phyloP scores from a whole-genome alignment of 2,888 invertebrate genomes.

The Eupithecia tripunctaria region DNA sequence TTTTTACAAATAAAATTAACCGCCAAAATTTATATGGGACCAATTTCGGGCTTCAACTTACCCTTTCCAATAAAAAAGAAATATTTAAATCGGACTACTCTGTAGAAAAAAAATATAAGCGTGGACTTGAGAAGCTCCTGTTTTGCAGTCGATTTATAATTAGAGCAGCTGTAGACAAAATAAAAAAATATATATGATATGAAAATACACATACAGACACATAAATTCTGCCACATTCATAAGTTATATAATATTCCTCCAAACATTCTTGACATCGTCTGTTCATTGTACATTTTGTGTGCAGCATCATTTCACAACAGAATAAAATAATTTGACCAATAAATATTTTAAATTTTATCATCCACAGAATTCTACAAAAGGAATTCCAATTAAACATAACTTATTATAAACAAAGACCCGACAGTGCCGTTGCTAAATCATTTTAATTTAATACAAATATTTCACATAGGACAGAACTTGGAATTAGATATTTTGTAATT shows the following conservation, averaged over 20 bases:
- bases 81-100: no score
- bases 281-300: not conserved
- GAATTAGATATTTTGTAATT: conserved; percentile 36
- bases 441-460: conserved; percentile 38
- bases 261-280: not conserved
- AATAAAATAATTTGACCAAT: conserved; percentile 2
- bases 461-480: conserved; percentile 32
- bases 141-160: no score
- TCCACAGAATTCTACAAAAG: conserved; percentile 30
- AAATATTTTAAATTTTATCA: conserved; percentile 24
- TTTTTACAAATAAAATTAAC: no score
- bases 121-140: no score
- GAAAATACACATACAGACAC: not conserved
- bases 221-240: not conserved
- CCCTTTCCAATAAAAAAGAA: no score
- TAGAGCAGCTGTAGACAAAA: no score
- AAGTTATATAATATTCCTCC: not conserved
- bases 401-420: conserved; percentile 37
- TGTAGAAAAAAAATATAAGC: no score
- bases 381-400: conserved; percentile 40
- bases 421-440: conserved; percentile 38
- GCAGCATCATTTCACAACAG: not conserved
- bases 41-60: no score
- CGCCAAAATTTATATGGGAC: no score
- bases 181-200: no score